Percentiles rank a stretch among this genome's conserved stretches.
Evolutionary conservation across 2,797 vertebrate genomes (phyloP).

Genomic region (Chiloscyllium punctatum): DNA sequence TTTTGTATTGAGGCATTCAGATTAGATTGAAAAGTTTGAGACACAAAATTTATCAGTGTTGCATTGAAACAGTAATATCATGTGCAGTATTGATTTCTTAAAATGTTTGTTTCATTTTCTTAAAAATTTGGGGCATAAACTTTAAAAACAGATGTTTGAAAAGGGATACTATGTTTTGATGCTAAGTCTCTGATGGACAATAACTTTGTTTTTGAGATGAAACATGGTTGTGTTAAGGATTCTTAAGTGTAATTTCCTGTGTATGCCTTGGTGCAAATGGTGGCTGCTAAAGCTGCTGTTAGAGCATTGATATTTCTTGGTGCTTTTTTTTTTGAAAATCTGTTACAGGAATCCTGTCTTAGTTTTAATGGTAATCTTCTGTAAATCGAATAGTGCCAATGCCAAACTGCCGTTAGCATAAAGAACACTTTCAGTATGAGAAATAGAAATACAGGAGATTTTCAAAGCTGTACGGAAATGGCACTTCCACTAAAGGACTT

Average conservation of each 20-base stretch:
- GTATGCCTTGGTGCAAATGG: neutral
- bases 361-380: neutral
- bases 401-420: neutral
- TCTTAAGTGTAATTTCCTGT: slow-evolving; percentile 20
- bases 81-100: neutral
- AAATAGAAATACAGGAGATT: neutral
- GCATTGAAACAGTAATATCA: neutral
- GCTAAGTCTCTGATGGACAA: neutral
- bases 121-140: neutral
- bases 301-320: neutral
- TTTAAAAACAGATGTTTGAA: neutral
- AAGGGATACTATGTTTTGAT: neutral
- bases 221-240: neutral
- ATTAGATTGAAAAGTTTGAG: neutral
- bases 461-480: neutral
- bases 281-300: neutral
- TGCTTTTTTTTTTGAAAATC: neutral
- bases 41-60: too few species aligned
- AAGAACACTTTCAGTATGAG: neutral
- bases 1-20: neutral
- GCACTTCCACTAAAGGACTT: neutral
- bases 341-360: neutral
- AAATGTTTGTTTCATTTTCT: neutral
- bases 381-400: neutral
- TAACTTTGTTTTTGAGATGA: slow-evolving; percentile 26